Percentiles rank a stretch among this genome's conserved stretches.
Conservation (phyloP, 2,797 vertebrate genomes). For the Eidolon dupreanum region DNA sequence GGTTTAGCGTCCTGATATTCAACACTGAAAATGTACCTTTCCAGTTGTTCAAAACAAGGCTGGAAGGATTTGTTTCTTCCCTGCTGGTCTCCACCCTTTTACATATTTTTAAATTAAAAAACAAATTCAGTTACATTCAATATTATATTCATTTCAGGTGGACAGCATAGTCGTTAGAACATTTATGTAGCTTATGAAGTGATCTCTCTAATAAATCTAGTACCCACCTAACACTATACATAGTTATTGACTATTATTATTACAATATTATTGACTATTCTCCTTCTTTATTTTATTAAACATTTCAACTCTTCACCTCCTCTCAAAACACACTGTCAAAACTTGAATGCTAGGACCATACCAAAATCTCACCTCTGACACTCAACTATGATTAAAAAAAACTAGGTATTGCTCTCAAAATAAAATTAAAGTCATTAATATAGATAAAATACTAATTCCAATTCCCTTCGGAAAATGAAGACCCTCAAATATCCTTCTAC, state of each 20-base stretch:
- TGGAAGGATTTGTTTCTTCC: background rate
- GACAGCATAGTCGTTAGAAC: background rate
- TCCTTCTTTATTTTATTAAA: background rate
- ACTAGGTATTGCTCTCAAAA: background rate
- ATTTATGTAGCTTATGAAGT: background rate
- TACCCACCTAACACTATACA: background rate
- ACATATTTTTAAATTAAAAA: background rate
- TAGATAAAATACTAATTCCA: background rate
- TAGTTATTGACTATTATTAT: background rate
- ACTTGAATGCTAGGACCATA: background rate
- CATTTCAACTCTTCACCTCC: background rate
- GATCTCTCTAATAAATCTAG: background rate
- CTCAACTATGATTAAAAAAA: background rate
- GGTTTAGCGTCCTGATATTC: background rate
- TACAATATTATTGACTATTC: background rate
- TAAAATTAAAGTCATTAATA: background rate
- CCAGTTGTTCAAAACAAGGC: background rate
- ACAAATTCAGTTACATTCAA: background rate
- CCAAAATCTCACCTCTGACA: background rate
- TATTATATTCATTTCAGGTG: background rate
- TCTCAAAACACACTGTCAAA: background rate
- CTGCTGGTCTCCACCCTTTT: background rate
- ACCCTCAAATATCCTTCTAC: background rate
- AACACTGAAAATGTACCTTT: background rate
- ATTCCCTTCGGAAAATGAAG: background rate